Evolutionary conservation across 2,888 invertebrate species (phyloP).

Genomic region (Chrysolina haemoptera): DNA sequence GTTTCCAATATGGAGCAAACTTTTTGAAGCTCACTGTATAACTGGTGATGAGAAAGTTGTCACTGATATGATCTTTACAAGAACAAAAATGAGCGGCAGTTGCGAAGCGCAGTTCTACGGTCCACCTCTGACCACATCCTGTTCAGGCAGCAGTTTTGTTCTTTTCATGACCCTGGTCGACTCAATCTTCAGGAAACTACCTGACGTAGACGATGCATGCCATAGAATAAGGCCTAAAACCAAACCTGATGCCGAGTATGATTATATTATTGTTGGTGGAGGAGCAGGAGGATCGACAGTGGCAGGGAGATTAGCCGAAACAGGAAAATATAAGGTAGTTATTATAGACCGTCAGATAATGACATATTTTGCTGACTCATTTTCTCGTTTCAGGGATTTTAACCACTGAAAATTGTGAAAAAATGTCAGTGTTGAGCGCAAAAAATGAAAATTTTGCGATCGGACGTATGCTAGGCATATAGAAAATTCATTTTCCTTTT

Average conservation of each 20-base stretch:
- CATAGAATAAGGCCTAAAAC: conserved; percentile 71
- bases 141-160: conserved; percentile 73
- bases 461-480: no score
- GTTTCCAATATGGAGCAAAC: no score
- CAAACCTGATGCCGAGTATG: conserved; percentile 63
- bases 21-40: no score
- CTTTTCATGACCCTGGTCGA: conserved; percentile 78
- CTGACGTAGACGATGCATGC: conserved; percentile 73
- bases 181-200: conserved; percentile 72
- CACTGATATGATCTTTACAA: not conserved
- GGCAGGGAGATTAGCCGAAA: conserved; percentile 76
- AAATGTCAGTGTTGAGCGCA: no score
- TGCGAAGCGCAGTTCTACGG: conserved; percentile 56
- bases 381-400: no score
- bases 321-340: conserved; percentile 69
- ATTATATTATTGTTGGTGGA: conserved; percentile 72
- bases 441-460: no score
- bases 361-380: no score
- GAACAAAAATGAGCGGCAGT: conserved; percentile 15
- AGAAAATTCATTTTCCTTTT: no score
- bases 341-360: no score
- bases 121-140: conserved; percentile 73
- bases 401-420: no score
- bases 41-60: no score
- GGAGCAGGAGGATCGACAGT: conserved; percentile 77